Base-by-base conservation (phyloP, 1,140 invertebrate genomes). In the Drosophila ogumai region DNA sequence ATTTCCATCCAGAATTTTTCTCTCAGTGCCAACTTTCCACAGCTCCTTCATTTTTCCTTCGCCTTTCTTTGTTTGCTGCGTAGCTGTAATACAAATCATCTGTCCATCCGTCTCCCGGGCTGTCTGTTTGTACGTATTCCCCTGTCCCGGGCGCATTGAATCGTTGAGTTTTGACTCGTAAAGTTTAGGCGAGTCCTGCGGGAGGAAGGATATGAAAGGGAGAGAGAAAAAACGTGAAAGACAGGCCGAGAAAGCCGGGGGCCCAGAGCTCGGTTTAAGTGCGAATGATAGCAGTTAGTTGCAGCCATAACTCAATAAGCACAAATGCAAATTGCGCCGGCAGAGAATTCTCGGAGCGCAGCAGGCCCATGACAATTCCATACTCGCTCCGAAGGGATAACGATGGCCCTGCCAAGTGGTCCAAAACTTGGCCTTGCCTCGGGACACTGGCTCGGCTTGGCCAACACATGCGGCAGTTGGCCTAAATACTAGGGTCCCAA, bases 241-340 rank as follows among this genome's bases (percentile, higher is more conserved):
- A 17, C 12, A 12, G 15, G n/a, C 34, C 19, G 44, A 47, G 7
- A 12, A 25, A 22, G 50, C 61, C 46, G 13, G 10, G 50, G 52
- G 72, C 46, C 28, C 40, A n/a, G 19, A 8, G 52, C 74, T 84
- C 68, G 68, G 40, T 84, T 90, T 88, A 87, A 87, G 80, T 87
- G 85, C 80, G 81, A 87, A 88, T 88, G 84, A 88, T 82, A 76
- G 79, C 75, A 88, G 84, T 88, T 80, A 87, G 82, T 79, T 86
- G 75, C 79, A 88, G 80, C 71, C 68, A 90, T 90, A 90, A 90
- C 85, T 90, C 85, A 90, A 90, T 90, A 85, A 90, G 75, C 81
- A 84, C 85, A 81, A 88, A 90, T 90, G 81, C 78, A 90, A 90
- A 87, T 88, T 88, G 84, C 49, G 65, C 72, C 60, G 46, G 60